Evolutionary conservation across 1,140 invertebrate species (phyloP), one percentile per base, ranked within the genome.

Genomic region (Bemisia tabaci): DNA sequence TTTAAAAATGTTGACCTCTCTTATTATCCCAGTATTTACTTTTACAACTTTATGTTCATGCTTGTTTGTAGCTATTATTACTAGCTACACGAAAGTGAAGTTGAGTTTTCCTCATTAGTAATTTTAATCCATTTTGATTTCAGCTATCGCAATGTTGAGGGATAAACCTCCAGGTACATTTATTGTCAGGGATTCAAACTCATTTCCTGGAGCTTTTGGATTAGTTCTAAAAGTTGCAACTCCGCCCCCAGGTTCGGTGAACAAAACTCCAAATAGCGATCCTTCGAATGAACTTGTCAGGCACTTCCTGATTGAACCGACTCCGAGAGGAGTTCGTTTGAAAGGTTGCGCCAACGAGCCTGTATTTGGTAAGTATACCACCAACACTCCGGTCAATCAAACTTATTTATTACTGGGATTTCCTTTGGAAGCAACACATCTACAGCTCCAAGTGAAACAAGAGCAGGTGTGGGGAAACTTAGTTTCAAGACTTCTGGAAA

Each of bases 301-400:
- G 24, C 96, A 98, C 77, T 99, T 98, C 79, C 82, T 99, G 12
- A 96, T 99, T 72, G 97, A 99, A 76, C 94, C 96, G 0, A 95
- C 95, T 2, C 86, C 90, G 2, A 87, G 92, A 71, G 97, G 97
- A 39, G 97, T 99, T 21, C 82, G 92, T 62, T 82, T 99, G 62
- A 95, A 97, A 76, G 97, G 97, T 23, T 97, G 94, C 75, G 84
- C 87, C 61, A 97, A 98, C 77, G 97, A 99, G 78, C 96, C 97
- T 1, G 92, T 98, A 0, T 99, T 99, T 79, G 91, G 90, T 84
- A 74, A 79, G 79, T 75, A 65, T 60, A 58, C 12, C 64, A 39
- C 26, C 63, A 22, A 58, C 12, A 63, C 17, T 59, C n/a, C 64
- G 64, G 64, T 62, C 22, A 66, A 65, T 48, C 25, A 62, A 12